These are phyloP conservation scores for Drosophila auraria DNA, from an alignment of 1,140 invertebrate genomes.

Conservation along the genomic window DNA sequence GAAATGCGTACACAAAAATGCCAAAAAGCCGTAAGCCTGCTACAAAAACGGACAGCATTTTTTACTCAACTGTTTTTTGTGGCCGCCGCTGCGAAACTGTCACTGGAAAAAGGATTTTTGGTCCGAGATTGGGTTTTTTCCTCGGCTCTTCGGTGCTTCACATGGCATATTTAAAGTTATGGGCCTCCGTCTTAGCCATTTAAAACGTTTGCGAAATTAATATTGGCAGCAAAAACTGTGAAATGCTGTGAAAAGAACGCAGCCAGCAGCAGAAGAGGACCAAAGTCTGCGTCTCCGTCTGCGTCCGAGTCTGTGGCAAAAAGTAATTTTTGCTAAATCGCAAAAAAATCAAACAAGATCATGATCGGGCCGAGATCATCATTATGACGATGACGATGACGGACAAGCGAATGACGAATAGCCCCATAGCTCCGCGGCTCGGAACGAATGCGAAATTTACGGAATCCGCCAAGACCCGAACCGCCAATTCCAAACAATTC, in stretches of 20 bases:
- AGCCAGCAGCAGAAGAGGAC: constrained; percentile 40
- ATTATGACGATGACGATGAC: constrained; percentile 37
- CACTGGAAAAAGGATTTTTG: constrained; percentile 66
- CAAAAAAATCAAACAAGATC: constrained; percentile 58
- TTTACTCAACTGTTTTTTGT: constrained; percentile 43
- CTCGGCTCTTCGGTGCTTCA: constrained; percentile 27
- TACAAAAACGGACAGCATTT: constrained; percentile 39
- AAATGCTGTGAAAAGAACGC: constrained; percentile 83
- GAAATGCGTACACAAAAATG: constrained; percentile 71
- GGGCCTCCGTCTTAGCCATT: constrained; percentile 73
- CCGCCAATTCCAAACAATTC: constrained; percentile 68
- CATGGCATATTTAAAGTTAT: constrained; percentile 78
- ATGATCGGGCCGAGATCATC: constrained; percentile 38
- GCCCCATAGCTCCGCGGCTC: constrained; percentile 67
- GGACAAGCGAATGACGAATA: constrained; percentile 85
- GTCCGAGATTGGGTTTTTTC: constrained; percentile 26
- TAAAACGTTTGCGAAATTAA: constrained; percentile 84
- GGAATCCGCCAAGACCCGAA: constrained; percentile 72
- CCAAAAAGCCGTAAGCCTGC: constrained; percentile 44
- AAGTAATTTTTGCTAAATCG: constrained; percentile 74
- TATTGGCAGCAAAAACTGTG: constrained; percentile 80
- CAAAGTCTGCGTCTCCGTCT: constrained; percentile 10
- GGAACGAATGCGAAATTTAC: constrained; percentile 82
- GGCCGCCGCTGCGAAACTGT: constrained; percentile 52
- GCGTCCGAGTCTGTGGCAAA: constrained; percentile 29